A percentile compares a stretch with the other conserved stretches of the same genome.
phyloP scores from a whole-genome alignment of 2,797 vertebrate species.

The Champsocephalus gunnari region DNA sequence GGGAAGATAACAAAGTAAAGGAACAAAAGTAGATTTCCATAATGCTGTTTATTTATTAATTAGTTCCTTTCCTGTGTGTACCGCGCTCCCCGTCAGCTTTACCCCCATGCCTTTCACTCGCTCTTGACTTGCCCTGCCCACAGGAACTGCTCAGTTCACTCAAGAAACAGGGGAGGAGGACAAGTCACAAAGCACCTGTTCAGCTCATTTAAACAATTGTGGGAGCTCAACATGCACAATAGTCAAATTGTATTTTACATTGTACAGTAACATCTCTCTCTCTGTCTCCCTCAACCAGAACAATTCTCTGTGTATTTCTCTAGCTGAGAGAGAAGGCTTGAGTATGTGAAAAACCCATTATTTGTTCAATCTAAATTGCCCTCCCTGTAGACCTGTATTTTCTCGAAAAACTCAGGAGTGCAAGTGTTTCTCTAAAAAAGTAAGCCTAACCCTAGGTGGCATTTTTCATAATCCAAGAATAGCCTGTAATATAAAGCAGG shows the following conservation, averaged over 20 bases:
- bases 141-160: constrained; percentile 36
- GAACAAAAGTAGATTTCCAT: background rate
- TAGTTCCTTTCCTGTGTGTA: constrained; percentile 17
- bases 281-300: too few species aligned
- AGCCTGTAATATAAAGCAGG: constrained; percentile 1
- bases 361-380: too few species aligned
- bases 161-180: constrained; percentile 29
- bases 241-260: background rate
- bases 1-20: constrained; percentile 13
- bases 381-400: too few species aligned
- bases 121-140: constrained; percentile 28
- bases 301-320: too few species aligned
- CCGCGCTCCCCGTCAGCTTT: constrained; percentile 12
- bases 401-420: too few species aligned
- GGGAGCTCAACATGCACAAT: background rate
- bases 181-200: constrained; percentile 36
- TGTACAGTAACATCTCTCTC: too few species aligned
- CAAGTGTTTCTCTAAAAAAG: too few species aligned
- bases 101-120: constrained; percentile 3
- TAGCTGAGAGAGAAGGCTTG: too few species aligned
- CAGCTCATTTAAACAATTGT: constrained; percentile 18
- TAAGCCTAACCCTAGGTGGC: background rate
- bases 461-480: background rate
- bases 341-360: too few species aligned
- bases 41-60: constrained; percentile 18